Base-by-base conservation (phyloP, 2,888 invertebrate species). In the Drosophila suboccidentalis region DNA sequence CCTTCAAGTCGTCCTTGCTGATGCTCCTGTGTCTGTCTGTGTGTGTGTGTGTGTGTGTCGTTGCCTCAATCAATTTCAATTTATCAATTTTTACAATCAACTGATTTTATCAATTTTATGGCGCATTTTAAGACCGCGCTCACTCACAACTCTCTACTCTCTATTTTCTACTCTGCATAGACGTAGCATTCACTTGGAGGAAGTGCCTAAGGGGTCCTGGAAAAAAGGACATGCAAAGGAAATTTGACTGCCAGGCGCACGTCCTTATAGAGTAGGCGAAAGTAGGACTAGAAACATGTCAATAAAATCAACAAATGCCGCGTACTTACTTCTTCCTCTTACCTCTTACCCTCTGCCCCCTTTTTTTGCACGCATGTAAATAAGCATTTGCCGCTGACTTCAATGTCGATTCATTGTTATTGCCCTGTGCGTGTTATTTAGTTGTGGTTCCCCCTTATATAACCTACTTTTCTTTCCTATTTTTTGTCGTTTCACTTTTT, bases 11-110 rank as follows among this genome's bases (percentile, higher is more conserved):
- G 49, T 54, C 22, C 19, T 50, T 39, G 17, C 50, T 17, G 3
- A 15, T 46, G 47, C 17, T 29, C 13, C 44, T 49, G 8, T 44
- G 11, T 44, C 13, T 22, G 39, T 60, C 8, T 55, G 29, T 57
- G n/a, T 44, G 22, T 41, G 41, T 58, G 36, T 53, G 60, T 58
- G 39, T 51, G 54, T 57, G 26, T 61, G 32, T 46, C 61, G 65
- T 71, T 82, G 85, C 82, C 80, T 87, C 87, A 86, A 89, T 86
- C 86, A 86, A 86, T 86, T 86, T 86, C 86, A 86, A 86, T 86
- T 86, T 86, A 86, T 86, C 86, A 86, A 86, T 89, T 86, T 87
- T 87, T 89, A 89, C 86, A 86, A 86, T 86, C 86, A 86, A 84
- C 86, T 86, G 86, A 86, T 86, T 86, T 86, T 82, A 86, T 89